Conservation (phyloP, 2,797 vertebrate species). For the Lepus townsendii region DNA sequence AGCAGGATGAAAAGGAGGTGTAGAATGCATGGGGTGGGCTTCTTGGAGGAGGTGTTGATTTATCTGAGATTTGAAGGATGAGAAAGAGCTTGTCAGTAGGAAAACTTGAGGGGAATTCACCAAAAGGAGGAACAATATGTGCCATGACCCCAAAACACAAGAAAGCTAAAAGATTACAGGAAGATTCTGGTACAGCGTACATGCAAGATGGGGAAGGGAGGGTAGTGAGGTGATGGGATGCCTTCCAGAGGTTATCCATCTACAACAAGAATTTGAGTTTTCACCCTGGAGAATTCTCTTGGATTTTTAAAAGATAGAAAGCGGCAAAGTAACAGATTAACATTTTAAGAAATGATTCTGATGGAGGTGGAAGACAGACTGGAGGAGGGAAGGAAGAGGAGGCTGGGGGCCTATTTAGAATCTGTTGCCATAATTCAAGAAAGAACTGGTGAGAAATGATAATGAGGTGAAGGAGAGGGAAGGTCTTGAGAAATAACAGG, state of each 20-base stretch:
- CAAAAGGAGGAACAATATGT: neutral
- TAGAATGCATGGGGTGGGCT: neutral
- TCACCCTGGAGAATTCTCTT: neutral
- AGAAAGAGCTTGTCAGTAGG: neutral
- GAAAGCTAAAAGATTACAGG: neutral
- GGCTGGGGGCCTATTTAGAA: neutral
- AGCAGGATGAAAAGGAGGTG: neutral
- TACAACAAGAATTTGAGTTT: neutral
- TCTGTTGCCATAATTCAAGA: neutral
- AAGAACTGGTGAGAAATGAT: neutral
- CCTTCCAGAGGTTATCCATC: neutral
- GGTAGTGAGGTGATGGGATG: neutral
- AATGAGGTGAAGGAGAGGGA: neutral
- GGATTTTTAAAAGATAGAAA: neutral
- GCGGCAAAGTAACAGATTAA: neutral
- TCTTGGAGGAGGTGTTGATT: neutral
- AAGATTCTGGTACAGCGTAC: neutral
- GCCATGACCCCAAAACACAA: neutral
- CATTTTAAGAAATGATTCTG: neutral
- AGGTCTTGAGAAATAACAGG: neutral
- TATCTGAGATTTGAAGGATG: neutral
- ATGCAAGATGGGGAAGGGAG: neutral
- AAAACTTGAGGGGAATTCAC: conserved; percentile 5
- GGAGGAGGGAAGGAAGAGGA: neutral
- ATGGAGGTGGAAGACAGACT: neutral